These are phyloP conservation scores for Hyles lineata DNA, from an alignment of 2,888 invertebrate species.

Conservation along the genomic window DNA sequence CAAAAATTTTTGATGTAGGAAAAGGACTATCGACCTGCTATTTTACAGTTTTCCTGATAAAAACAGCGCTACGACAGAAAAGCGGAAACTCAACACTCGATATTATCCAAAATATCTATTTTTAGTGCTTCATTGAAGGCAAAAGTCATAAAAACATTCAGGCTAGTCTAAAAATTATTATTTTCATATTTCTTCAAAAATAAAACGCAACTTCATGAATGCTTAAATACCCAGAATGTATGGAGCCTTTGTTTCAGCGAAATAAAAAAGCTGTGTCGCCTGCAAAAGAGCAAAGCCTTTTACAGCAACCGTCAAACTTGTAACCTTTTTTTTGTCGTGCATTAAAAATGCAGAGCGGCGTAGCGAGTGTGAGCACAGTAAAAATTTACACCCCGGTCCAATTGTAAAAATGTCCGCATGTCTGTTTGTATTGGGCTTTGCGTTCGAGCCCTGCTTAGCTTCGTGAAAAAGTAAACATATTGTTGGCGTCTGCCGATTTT, in stretches of 20 bases:
- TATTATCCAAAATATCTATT: no score
- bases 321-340: conserved; percentile 34
- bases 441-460: conserved; percentile 22
- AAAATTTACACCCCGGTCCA: conserved; percentile 57
- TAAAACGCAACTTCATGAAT: neutral
- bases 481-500: neutral
- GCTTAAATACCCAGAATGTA: neutral
- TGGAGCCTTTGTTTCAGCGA: neutral
- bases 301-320: conserved; percentile 11
- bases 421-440: conserved; percentile 25
- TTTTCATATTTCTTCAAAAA: neutral
- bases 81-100: no score
- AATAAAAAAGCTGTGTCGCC: neutral
- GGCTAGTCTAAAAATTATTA: no score
- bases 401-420: conserved; percentile 47
- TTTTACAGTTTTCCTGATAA: no score
- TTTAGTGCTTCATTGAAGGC: no score
- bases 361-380: conserved; percentile 41
- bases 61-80: no score
- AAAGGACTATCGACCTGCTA: no score
- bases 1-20: no score
- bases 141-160: no score
- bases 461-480: neutral
- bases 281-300: conserved; percentile 19
- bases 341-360: conserved; percentile 51